Evolutionary conservation across 2,113 vertebrate genomes (phyloP).

Genomic region (Todiramphus saurophagus): DNA sequence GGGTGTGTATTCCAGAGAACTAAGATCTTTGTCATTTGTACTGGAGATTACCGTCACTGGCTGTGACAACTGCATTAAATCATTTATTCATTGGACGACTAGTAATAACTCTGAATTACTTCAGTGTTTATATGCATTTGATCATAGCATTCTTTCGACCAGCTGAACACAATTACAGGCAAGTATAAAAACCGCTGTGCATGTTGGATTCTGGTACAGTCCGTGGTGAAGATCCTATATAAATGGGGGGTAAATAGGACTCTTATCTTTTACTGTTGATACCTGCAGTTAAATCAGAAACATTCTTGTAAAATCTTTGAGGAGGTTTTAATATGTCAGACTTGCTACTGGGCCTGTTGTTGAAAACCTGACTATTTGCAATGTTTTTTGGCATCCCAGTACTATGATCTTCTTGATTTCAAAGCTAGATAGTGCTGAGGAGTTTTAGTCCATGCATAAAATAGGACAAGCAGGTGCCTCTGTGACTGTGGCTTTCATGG

Average conservation of each 20-base stretch:
- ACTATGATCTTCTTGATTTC: not conserved
- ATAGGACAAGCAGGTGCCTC: not conserved
- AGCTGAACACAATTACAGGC: not conserved
- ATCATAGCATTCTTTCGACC: too few relatives aligned
- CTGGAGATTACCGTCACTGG: not conserved
- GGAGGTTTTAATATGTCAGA: not conserved
- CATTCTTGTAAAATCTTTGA: not conserved
- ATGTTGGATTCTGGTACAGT: not conserved
- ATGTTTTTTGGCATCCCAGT: not conserved
- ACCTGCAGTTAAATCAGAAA: not conserved
- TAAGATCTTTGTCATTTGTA: not conserved
- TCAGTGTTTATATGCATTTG: not conserved
- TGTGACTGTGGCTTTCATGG: not conserved
- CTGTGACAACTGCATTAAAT: not conserved
- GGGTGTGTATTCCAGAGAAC: not conserved
- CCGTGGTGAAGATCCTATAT: not conserved
- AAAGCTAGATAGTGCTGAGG: not conserved
- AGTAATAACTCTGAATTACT: not conserved
- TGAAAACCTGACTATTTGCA: not conserved
- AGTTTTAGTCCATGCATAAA: not conserved
- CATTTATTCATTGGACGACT: not conserved
- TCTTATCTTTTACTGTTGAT: not conserved
- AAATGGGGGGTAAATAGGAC: not conserved
- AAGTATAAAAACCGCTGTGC: not conserved
- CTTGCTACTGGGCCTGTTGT: not conserved